Evolutionary conservation across 2,113 vertebrate species (phyloP), one percentile per base, ranked within the genome.

Genomic region (Taxidea taxus): DNA sequence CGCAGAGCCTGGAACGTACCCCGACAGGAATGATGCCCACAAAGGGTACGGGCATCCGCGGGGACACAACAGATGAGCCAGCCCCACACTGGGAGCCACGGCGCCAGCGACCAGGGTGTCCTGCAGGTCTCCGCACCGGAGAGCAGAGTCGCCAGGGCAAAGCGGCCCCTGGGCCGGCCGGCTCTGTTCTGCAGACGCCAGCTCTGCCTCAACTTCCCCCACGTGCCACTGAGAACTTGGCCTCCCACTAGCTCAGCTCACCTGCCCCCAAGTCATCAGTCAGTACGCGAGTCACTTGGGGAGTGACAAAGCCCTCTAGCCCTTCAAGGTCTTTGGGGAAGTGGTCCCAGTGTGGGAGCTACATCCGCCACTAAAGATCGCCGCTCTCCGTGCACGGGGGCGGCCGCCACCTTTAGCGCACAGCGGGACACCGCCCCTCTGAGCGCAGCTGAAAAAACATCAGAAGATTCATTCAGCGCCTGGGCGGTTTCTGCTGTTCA

Each of bases 361-460:
- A 8, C 82, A 60, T 29, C 54, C 9, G 20, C 44, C 84, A 1
- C 20, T 37, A 3, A 8, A 12, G 42, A 10, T 0, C 13, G 1
- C 27, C 4, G 9, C 51, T 34, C 13, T 47, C 80, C 0, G 0
- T 1, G 51, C 4, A 3, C 0, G 20, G 1, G 78, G 31, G 29
- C 0, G 3, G 42, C 62, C 7, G n/a, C 14, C 1, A 2, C 54
- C 1, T 5, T 14, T 15, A 12, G 0, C 4, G 1, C 0, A 3
- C 6, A 5, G 44, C 21, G 0, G 37, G 0, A 3, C 42, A 8
- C 11, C 74, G 44, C 34, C 29, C 34, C 1, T 7, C 64, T 5
- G 23, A 77, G 75, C 31, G 34, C 37, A 1, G 1, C 7, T 0
- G 44, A 58, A 25, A 29, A 37, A 85, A 68, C 12, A 2, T 13